Base-by-base conservation (phyloP, 2,113 vertebrate species). In the Psettodes erumei region DNA sequence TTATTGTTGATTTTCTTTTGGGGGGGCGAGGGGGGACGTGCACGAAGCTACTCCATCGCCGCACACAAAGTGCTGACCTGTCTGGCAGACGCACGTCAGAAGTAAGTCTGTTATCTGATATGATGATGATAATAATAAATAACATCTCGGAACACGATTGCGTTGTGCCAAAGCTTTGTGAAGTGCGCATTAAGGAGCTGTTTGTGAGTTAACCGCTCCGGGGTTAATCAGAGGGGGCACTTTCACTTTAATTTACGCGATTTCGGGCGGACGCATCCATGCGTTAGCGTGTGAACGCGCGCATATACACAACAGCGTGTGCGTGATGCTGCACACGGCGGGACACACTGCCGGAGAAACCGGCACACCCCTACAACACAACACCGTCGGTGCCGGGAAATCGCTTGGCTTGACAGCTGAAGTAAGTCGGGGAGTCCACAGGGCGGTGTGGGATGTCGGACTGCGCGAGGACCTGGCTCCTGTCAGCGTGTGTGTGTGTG, bases 101-200 rank as follows among this genome's bases (percentile, higher is more conserved):
- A 91, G 92, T 93, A 91, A 91, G 91, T 92, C 78, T 16, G 53
- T 79, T 66, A 89, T 83, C 69, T 76, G 83, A 71, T 73, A 0
- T 56, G 42, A n/a, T 62, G 1, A 16, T 16, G 25, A 3, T 6
- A 38, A 21, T 13, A 12, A 25, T 10, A n/a, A 32, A 35, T 68
- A 71, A 48, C 56, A 85, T 54, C 43, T 79, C 23, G 32, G 60
- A 63, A 60, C 37, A 75, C 50, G 33, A 55, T n/a, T 66, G 71
- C 77, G 23, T 75, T 66, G 30, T 21, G 32, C 28, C 18, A 16
- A 21, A 79, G 50, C 63, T 59, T 35, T 69, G 12, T 48, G 62
- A 82, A 86, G 77, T 79, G 56, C 61, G 77, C 45, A 51, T 68
- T 64, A 67, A 54, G 50, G 32, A 75, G 60, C 79, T 67, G 71